Evolutionary conservation across 2,113 vertebrate species (phyloP).

Genomic region (Rhadina sibilatrix): DNA sequence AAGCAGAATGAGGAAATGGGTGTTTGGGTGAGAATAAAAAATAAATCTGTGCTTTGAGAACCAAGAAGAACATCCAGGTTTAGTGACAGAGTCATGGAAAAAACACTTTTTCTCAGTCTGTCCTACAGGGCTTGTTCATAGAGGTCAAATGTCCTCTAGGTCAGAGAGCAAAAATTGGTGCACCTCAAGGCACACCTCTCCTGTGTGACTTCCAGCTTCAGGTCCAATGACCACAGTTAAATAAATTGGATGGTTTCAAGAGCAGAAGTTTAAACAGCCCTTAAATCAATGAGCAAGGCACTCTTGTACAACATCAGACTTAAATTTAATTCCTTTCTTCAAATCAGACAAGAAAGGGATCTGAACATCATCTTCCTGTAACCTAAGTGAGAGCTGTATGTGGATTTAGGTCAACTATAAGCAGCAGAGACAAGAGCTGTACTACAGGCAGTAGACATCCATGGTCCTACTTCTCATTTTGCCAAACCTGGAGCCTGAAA

Average conservation of each 20-base stretch:
- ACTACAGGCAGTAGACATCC: background rate
- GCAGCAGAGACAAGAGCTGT: background rate
- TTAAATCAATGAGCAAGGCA: background rate
- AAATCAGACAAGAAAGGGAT: background rate
- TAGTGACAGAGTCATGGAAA: background rate
- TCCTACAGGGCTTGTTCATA: rapidly evolving
- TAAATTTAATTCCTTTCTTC: background rate
- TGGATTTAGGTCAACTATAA: background rate
- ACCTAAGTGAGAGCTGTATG: background rate
- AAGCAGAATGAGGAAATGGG: background rate
- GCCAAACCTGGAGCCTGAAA: background rate
- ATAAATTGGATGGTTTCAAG: background rate
- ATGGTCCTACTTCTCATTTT: background rate
- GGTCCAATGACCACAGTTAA: background rate
- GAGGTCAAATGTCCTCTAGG: background rate
- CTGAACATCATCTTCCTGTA: background rate
- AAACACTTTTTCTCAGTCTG: background rate
- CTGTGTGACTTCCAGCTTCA: background rate
- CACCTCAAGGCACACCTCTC: background rate
- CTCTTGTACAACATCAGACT: background rate
- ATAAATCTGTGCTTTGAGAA: background rate
- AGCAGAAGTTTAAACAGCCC: background rate
- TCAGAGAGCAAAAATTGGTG: background rate
- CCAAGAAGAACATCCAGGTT: background rate
- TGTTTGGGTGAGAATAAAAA: background rate